Evolutionary conservation across 2,797 vertebrate genomes (phyloP).

Genomic region (Falco columbarius): DNA sequence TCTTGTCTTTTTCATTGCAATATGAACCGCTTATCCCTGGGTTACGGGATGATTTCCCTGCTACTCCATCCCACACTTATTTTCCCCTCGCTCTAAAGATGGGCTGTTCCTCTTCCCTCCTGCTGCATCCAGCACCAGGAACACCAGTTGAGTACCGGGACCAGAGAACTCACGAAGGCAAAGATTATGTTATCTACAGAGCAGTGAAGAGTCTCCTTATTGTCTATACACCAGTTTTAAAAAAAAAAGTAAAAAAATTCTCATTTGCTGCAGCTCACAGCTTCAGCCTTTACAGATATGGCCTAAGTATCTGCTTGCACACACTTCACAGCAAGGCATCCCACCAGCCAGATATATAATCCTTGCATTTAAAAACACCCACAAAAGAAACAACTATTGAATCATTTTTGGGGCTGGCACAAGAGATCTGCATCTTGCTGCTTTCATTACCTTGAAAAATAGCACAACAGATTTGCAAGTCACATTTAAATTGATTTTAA

Average conservation of each 20-base stretch:
- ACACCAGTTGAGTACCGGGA: background rate
- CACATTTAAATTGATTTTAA: background rate
- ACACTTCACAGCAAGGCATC: constrained; percentile 34
- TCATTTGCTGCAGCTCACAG: background rate
- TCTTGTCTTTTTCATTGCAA: background rate
- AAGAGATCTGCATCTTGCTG: background rate
- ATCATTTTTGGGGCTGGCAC: background rate
- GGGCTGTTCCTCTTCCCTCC: background rate
- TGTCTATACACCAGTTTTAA: background rate
- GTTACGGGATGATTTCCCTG: background rate
- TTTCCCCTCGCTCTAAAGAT: background rate
- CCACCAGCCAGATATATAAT: constrained; percentile 11
- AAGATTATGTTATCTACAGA: background rate
- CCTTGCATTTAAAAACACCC: constrained; percentile 16
- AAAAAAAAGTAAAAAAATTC: background rate
- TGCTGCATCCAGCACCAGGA: background rate
- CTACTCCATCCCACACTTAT: background rate
- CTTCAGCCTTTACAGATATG: background rate
- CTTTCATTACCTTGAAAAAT: constrained; percentile 26
- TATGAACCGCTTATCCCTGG: background rate
- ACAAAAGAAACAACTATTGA: background rate
- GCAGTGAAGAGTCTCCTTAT: background rate
- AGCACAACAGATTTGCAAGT: background rate
- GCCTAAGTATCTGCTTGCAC: background rate
- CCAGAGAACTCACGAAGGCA: background rate